Percentiles rank a stretch among this genome's conserved stretches.
Conservation (phyloP, 2,797 vertebrate species). For the Spatula versicolor region DNA sequence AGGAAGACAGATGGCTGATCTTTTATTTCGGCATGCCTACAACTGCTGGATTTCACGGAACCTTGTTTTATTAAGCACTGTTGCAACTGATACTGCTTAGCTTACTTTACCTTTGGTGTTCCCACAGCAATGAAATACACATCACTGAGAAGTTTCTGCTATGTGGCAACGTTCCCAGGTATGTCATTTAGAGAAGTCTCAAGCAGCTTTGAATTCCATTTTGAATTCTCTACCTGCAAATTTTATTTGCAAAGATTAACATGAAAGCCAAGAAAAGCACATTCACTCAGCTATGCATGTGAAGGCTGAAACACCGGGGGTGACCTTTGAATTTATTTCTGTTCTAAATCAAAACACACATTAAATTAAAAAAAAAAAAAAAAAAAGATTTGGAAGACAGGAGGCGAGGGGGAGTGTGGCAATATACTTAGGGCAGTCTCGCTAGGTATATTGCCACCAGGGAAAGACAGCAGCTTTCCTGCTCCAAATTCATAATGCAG, state of each 20-base stretch:
- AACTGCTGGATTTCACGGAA: not conserved
- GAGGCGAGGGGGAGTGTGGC: not conserved
- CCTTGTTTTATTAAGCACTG: not conserved
- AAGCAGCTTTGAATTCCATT: not conserved
- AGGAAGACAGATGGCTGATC: not conserved
- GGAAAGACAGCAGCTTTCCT: not conserved
- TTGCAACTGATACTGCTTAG: not conserved
- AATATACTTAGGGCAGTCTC: not conserved
- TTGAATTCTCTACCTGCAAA: not conserved
- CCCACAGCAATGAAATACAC: not conserved
- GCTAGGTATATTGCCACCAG: not conserved
- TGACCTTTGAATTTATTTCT: not conserved
- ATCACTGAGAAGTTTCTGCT: not conserved
- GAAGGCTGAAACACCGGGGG: not conserved
- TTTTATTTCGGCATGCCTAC: not conserved
- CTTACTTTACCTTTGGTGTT: not conserved
- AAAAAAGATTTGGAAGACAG: not conserved
- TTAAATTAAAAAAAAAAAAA: not conserved
- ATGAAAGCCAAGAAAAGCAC: not conserved
- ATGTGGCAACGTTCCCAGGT: not conserved
- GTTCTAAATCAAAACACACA: not conserved
- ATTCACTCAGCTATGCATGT: not conserved
- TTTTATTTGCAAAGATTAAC: constrained; percentile 1
- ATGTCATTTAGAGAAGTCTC: not conserved
- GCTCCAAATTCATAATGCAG: fast-evolving